Conservation (phyloP, 2,888 invertebrate genomes). For the Synergus gifuensis region DNA sequence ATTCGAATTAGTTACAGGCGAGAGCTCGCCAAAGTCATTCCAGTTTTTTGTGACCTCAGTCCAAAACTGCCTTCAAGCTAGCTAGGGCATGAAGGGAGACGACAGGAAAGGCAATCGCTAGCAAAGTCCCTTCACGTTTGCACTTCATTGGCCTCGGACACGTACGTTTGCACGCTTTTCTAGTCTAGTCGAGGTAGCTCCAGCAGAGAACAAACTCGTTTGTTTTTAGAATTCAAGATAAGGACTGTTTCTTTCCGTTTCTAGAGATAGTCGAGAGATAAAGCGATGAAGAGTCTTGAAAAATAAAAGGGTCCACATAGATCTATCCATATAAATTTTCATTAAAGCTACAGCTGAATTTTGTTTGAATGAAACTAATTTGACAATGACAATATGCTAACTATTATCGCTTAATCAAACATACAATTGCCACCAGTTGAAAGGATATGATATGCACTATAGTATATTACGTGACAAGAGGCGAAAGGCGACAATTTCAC, state of each 20-base stretch:
- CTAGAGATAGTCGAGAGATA: constrained; percentile 7
- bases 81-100: background rate
- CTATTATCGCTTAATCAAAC: no score
- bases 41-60: constrained; percentile 48
- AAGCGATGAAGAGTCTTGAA: background rate
- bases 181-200: constrained; percentile 41
- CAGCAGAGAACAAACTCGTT: constrained; percentile 47
- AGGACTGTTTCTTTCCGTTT: background rate
- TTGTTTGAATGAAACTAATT: no score
- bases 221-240: constrained; percentile 51
- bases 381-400: no score
- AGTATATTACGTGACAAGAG: no score
- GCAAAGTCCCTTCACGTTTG: constrained; percentile 47
- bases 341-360: background rate
- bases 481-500: no score
- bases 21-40: constrained; percentile 46
- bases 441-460: background rate
- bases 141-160: constrained; percentile 53
- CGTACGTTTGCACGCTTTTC: constrained; percentile 49
- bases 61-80: constrained; percentile 48
- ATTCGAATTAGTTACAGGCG: constrained; percentile 51
- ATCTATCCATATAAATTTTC: background rate
- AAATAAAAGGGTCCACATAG: no score
- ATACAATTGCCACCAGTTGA: background rate
- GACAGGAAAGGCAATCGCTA: constrained; percentile 38